Percentiles rank a stretch among this genome's conserved stretches.
Evolutionary conservation across 1,140 invertebrate species (phyloP).

Genomic region (Camponotus vicinus): DNA sequence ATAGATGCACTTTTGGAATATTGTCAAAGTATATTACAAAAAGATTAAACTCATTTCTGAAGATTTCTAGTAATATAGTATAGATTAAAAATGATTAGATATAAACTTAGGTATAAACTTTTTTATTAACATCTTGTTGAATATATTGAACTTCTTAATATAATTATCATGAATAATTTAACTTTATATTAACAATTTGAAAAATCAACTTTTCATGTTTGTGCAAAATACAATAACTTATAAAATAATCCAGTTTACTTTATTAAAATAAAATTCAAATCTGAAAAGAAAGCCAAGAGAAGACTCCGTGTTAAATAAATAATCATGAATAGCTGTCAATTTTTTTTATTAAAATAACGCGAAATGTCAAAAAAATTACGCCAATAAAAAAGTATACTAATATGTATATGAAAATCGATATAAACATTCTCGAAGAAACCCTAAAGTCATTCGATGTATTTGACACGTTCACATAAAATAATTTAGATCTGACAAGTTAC

Average conservation of each 20-base stretch:
- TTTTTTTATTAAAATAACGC: not conserved
- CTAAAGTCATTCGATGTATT: too few species aligned
- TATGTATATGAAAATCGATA: not conserved
- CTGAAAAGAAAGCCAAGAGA: not conserved
- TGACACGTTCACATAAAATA: not conserved
- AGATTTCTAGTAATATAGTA: not conserved
- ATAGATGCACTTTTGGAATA: constrained; percentile 77
- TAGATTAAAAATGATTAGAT: too few species aligned
- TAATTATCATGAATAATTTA: not conserved
- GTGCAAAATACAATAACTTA: not conserved
- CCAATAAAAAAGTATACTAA: too few species aligned
- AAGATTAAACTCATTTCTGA: not conserved
- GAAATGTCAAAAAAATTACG: not conserved
- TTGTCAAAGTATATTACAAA: constrained; percentile 68
- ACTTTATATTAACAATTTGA: not conserved
- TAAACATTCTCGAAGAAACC: not conserved
- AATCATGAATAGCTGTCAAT: not conserved
- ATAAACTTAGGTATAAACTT: not conserved
- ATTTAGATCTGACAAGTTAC: not conserved
- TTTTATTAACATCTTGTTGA: not conserved
- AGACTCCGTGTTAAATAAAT: not conserved
- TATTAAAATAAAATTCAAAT: not conserved
- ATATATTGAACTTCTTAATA: not conserved
- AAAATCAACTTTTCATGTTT: not conserved
- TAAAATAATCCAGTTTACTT: not conserved